Base-by-base conservation (phyloP, 2,888 invertebrate genomes). In the Ophraella communa region DNA sequence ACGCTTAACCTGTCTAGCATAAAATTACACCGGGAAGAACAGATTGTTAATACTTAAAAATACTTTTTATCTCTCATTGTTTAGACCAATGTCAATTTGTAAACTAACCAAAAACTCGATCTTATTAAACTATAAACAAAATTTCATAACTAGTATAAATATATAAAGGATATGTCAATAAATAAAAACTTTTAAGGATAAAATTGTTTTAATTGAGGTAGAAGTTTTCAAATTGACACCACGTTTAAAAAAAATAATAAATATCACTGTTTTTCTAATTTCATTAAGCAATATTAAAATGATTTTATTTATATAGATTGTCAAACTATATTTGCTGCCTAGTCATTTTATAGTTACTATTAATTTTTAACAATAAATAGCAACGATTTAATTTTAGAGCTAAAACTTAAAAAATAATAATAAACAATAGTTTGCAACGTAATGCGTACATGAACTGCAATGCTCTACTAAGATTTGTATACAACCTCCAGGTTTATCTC, bases 231-330 rank as follows among this genome's bases (percentile, higher is more conserved):
- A 30, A 11, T 30, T 30, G 39, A 17, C 39, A 39, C 14, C 7
- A 14, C n/a, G 1, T n/a, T 8, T 27, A 57, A 33, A 35, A 35
- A 14, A 56, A 57, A n/a, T n/a, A 57, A 57, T 57, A 57, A 57
- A 57, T 57, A 57, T 14, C 33, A 14, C n/a, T n/a, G n/a, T n/a
- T n/a, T n/a, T n/a, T 20, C 21, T 56, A 14, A 21, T 54, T 55
- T 57, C 33, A 57, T 45, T 14, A 57, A 57, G 56, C 56, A 45
- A 57, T 44, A 8, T 27, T 27, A 47, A 47, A 20, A 11, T 11
- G 5, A 23, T 14, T 47, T 21, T 14, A 14, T 55, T 42, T 7
- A 44, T 45, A 30, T 55, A 55, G 45, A 56, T 56, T 56, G 56
- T 56, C 56, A 30, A 56, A 45, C 45, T 27, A 45, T 30, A 30